Conservation (phyloP, 2,888 invertebrate species). For the Folsomia manolachei region DNA sequence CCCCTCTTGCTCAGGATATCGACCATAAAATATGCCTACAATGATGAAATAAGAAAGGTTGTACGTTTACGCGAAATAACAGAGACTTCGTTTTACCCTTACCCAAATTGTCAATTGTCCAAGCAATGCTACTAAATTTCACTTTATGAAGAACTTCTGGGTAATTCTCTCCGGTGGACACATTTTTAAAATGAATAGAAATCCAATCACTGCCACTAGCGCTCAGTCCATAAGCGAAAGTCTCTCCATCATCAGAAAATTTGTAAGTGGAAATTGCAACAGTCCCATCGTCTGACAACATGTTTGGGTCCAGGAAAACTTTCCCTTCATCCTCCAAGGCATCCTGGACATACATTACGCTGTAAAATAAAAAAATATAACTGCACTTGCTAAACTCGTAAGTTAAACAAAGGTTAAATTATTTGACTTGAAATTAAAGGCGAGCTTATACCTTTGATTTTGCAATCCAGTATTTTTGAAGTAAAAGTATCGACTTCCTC, state of each 20-base stretch:
- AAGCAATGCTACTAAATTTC: constrained; percentile 85
- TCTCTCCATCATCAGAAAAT: constrained; percentile 88
- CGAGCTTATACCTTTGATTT: constrained; percentile 76
- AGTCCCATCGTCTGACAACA: constrained; percentile 85
- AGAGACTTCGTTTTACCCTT: too few relatives aligned
- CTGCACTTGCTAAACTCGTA: too few relatives aligned
- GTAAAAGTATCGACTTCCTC: constrained; percentile 85
- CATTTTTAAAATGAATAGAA: constrained; percentile 78
- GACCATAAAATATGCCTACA: too few relatives aligned
- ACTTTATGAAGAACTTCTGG: constrained; percentile 86
- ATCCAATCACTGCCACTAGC: constrained; percentile 95
- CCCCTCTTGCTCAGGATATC: constrained; percentile 76
- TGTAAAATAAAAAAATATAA: constrained; percentile 58
- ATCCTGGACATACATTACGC: constrained; percentile 87
- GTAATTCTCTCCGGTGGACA: constrained; percentile 75
- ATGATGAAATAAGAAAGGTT: too few relatives aligned
- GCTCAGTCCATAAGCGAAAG: constrained; percentile 88
- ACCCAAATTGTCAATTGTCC: constrained; percentile 95
- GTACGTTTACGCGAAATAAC: constrained; percentile 85
- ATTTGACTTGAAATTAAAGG: background rate
- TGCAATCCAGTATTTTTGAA: constrained; percentile 91
- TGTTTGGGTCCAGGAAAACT: constrained; percentile 92
- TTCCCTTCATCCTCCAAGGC: constrained; percentile 70
- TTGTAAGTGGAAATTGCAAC: constrained; percentile 70
- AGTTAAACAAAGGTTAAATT: too few relatives aligned